These are phyloP conservation scores for Melinopterus prodromus DNA, from an alignment of 2,888 invertebrate genomes.

Conservation along the genomic window DNA sequence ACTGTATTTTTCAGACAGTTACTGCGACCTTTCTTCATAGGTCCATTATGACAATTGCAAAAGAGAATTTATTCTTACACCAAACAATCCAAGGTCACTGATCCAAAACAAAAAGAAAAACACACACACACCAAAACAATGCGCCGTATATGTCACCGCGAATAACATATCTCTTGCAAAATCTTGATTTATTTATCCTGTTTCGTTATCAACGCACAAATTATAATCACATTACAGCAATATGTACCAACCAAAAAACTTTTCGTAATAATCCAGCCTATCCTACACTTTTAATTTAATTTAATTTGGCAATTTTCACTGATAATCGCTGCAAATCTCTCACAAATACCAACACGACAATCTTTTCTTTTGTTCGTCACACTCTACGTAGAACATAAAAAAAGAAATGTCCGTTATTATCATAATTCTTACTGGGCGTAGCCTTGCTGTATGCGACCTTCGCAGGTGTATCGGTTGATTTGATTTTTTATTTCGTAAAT, in stretches of 20 bases:
- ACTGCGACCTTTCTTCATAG: background rate
- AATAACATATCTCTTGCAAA: background rate
- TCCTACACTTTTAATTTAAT: background rate
- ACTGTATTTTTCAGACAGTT: background rate
- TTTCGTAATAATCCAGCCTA: background rate
- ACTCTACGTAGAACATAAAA: background rate
- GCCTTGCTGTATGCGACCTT: background rate
- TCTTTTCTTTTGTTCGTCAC: background rate
- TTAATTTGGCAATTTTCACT: background rate
- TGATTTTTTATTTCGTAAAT: background rate
- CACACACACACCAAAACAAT: background rate
- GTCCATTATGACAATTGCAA: background rate
- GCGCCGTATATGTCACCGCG: background rate
- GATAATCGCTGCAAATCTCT: background rate
- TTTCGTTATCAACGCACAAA: background rate
- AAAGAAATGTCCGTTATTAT: background rate
- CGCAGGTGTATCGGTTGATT: background rate
- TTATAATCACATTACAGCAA: background rate
- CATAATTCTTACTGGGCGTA: background rate
- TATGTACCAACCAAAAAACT: background rate
- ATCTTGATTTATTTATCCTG: background rate
- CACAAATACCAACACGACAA: background rate
- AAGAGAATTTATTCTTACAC: background rate
- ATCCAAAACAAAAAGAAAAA: background rate
- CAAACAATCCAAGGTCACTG: background rate